Base-by-base conservation (phyloP, 2,113 vertebrate genomes). In the Cottus gobio region DNA sequence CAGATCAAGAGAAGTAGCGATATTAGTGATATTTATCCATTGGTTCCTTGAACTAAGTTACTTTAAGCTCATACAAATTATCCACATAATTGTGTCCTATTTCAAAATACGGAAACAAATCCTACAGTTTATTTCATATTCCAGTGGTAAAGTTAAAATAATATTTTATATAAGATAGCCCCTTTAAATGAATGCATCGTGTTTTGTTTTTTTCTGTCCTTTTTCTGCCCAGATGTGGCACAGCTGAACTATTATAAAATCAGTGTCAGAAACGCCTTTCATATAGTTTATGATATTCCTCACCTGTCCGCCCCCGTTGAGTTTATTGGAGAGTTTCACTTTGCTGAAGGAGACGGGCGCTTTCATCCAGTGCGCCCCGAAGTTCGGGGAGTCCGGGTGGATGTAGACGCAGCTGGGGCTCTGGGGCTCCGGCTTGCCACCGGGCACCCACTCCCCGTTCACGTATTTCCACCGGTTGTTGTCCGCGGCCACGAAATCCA, bases 361-460 rank as follows among this genome's bases (percentile, higher is more conserved):
- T 60, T 95, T 95, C 95, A 96, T 96, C 95, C 95, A 96, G 85
- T 96, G 95, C 24, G 95, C 95, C 1, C 95, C 95, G 70, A 96
- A 96, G 87, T 96, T 96, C 3, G 95, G 95, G 0, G 95, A 96
- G 87, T 96, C 94, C n/a, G 95, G 95, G 62, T 96, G 95, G 84
- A 96, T 96, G 90, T 96, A 96, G n/a, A 96, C 95, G 80, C 95
- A 96, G 90, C 95, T 96, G 26, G 95, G 95, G 81, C 94, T 95
- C 70, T 96, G 95, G 0, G 95, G 95, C 71, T 96, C 95, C 6
- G 95, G 95, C 58, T 96, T 96, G 4, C 95, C 95, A 0, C 95
- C 95, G 0, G 95, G 94, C 0, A 96, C 95, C 95, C 95, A 96
- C 87, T 96, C 95, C 39, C 95, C 95, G 68, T 96, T 96, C 44